A percentile compares a stretch with the other conserved stretches of the same genome.
Evolutionary conservation across 2,888 invertebrate species (phyloP).

Genomic region (Trachelus troglodyta): DNA sequence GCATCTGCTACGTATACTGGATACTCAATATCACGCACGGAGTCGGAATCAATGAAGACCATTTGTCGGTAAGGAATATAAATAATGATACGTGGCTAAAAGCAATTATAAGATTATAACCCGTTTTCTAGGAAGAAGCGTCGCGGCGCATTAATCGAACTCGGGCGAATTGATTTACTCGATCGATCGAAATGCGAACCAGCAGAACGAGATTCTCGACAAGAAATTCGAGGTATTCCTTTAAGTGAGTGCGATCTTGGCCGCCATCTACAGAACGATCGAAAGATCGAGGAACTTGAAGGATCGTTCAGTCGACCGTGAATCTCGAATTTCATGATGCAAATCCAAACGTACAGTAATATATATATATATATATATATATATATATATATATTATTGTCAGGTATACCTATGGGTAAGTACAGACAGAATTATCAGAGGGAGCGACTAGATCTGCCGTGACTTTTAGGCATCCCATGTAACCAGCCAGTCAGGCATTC

Average conservation of each 20-base stretch:
- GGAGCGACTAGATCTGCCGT: conserved; percentile 12
- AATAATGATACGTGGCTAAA: conserved; percentile 31
- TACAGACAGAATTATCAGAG: not conserved
- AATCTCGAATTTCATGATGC: conserved; percentile 27
- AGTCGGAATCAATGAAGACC: conserved; percentile 36
- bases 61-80: conserved; percentile 29
- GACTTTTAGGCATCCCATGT: not conserved
- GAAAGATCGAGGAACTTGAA: not conserved
- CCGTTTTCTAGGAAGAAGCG: conserved; percentile 22
- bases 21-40: conserved; percentile 4
- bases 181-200: conserved; percentile 7
- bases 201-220: not conserved
- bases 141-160: conserved; percentile 17
- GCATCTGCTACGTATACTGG: not conserved
- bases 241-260: not conserved
- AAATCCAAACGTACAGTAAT: conserved; percentile 12
- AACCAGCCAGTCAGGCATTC: not conserved
- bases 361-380: no score
- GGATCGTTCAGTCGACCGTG: conserved; percentile 7
- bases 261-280: not conserved
- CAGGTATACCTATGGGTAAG: not conserved
- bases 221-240: not conserved
- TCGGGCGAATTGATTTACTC: conserved; percentile 37
- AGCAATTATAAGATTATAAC: conserved; percentile 24
- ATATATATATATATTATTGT: no score